Evolutionary conservation across 2,113 vertebrate genomes (phyloP).

Genomic region (Sturnira hondurensis): DNA sequence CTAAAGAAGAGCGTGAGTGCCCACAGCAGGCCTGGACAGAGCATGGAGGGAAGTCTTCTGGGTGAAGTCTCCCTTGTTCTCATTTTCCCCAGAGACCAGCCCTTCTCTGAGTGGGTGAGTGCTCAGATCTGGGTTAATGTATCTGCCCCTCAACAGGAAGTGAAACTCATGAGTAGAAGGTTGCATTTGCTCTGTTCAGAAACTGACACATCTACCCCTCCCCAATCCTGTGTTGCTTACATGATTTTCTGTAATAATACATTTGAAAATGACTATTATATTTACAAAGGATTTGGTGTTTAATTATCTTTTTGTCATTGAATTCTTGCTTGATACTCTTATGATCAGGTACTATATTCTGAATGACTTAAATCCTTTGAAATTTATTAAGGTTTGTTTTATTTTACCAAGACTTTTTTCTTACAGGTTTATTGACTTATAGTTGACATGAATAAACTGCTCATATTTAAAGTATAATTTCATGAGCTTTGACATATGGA

Average conservation of each 20-base stretch:
- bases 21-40: too few relatives aligned
- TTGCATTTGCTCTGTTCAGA: not conserved
- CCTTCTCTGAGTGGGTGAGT: too few relatives aligned
- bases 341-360: not conserved
- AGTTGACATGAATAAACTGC: too few relatives aligned
- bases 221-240: not conserved
- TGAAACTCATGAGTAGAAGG: not conserved
- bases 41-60: too few relatives aligned
- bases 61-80: too few relatives aligned
- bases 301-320: not conserved
- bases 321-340: not conserved
- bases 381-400: not conserved
- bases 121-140: not conserved
- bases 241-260: not conserved
- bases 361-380: not conserved
- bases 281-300: not conserved
- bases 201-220: not conserved
- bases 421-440: too few relatives aligned
- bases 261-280: not conserved
- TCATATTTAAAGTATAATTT: too few relatives aligned
- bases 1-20: too few relatives aligned
- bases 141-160: conserved; percentile 16
- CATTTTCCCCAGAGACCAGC: too few relatives aligned
- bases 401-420: not conserved
- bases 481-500: too few relatives aligned